Percentiles rank a stretch among this genome's conserved stretches.
Evolutionary conservation across 2,888 invertebrate species (phyloP).

Genomic region (Papilio demoleus): DNA sequence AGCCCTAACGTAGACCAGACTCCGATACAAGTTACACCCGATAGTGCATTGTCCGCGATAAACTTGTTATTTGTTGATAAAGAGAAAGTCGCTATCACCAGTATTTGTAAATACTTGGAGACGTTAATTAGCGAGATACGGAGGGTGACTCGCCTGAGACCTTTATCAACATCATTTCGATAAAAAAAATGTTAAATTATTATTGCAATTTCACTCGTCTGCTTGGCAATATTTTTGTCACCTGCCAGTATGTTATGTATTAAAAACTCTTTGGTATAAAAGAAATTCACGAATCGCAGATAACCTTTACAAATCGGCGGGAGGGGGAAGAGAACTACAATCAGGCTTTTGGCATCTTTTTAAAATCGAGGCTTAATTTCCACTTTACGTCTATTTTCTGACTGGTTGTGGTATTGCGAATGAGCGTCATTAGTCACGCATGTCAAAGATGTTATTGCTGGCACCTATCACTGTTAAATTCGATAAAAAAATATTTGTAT

Average conservation of each 20-base stretch:
- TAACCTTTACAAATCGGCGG: too few species aligned
- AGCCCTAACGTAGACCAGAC: conserved; percentile 53
- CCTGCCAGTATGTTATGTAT: background rate
- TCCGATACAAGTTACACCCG: conserved; percentile 60
- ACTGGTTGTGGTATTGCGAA: too few species aligned
- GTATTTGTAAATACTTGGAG: conserved; percentile 73
- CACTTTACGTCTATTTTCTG: too few species aligned
- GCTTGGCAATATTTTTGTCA: background rate
- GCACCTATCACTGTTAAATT: too few species aligned
- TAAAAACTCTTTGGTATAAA: background rate
- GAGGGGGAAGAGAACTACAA: too few species aligned
- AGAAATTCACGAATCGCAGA: background rate
- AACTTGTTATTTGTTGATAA: conserved; percentile 76
- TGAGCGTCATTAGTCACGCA: too few species aligned
- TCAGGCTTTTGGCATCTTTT: too few species aligned
- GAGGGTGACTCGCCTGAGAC: conserved; percentile 53
- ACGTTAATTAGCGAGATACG: conserved; percentile 58
- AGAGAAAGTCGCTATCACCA: conserved; percentile 70
- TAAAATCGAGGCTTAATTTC: too few species aligned
- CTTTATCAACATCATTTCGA: conserved; percentile 36
- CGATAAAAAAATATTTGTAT: too few species aligned
- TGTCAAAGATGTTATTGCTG: too few species aligned
- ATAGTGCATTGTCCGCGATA: conserved; percentile 82
- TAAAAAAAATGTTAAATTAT: conserved; percentile 50
- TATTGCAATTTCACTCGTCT: background rate